A percentile compares a stretch with the other conserved stretches of the same genome.
These are phyloP conservation scores for Magallana gigas DNA, from an alignment of 1,140 invertebrate species.

Conservation along the genomic window DNA sequence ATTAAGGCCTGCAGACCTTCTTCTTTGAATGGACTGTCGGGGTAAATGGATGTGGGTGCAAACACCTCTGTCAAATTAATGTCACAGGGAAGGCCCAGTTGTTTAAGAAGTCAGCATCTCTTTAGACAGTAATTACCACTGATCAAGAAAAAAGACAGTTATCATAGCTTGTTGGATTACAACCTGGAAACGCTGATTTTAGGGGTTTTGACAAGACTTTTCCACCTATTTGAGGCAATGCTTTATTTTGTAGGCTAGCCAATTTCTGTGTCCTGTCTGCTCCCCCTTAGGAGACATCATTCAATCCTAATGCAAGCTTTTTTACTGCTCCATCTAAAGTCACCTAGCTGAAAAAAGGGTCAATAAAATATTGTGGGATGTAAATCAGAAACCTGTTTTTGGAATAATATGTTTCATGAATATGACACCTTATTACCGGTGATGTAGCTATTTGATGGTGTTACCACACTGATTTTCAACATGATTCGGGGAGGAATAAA, in stretches of 20 bases:
- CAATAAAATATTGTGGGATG: background rate
- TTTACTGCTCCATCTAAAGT: no score
- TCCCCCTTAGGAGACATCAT: no score
- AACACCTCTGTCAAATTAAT: conserved; percentile 29
- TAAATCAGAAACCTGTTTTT: conserved; percentile 10
- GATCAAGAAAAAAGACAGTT: conserved; percentile 7
- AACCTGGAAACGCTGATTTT: background rate
- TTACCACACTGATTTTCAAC: background rate
- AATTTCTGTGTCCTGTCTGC: background rate
- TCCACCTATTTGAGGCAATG: background rate
- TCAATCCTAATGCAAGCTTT: no score
- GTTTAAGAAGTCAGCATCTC: background rate
- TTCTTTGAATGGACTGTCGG: background rate
- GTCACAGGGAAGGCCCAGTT: background rate
- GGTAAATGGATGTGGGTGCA: background rate
- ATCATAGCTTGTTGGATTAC: conserved; percentile 22
- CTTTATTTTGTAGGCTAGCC: background rate
- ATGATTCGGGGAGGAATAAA: conserved; percentile 12
- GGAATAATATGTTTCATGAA: background rate
- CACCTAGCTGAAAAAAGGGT: no score
- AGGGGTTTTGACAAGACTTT: background rate
- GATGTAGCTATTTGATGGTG: conserved; percentile 22
- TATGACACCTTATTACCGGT: conserved; percentile 29
- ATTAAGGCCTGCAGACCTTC: background rate
- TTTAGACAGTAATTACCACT: conserved; percentile 2